Evolutionary conservation across 53 echinoderm and acorn worm genomes (phyloP), one percentile per base, ranked within the genome.

Genomic region (Henricia sp.): DNA sequence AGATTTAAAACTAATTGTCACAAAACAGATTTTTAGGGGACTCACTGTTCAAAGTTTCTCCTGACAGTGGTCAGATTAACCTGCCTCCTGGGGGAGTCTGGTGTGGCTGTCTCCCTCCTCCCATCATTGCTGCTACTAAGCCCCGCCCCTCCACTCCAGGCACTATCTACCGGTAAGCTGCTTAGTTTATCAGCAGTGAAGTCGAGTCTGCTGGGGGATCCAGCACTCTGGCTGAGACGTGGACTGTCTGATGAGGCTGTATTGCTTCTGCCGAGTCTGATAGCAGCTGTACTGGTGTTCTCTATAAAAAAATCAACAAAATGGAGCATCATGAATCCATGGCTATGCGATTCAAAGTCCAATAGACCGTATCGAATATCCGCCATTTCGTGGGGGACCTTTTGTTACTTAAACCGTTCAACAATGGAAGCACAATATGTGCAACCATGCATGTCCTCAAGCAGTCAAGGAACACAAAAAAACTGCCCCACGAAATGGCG

Each of bases 21-120:
- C 6, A 24, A 25, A 12, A 38, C 20, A 70, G 41, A 70, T 39
- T 27, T 44, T 44, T 3, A n/a, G 13, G 32, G 19, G 17, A 89
- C 94, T 91, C 72, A 95, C 95, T 77, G 85, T 64, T 95, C 95
- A 89, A 88, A 93, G 56, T 93, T 89, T 83, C 95, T 88, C 70
- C 91, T 95, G 38, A 95, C 95, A 32, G 93, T 91, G 16, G 93
- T 91, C 52, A 95, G 67, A 29, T 86, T 74, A 53, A 95, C 87
- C 48, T 95, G 88, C 58, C 86, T 95, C 37, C 86, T 82, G 33
- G 91, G 72, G 19, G 59, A 57, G 72, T 70, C 76, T 58, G 86
- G 82, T 82, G 86, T 73, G 34, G 56, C 33, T 74, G 56, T 50
- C 27, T 80, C 70, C 53, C 17, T 46, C 58, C 52, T 51, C 37